A percentile compares a stretch with the other conserved stretches of the same genome.
phyloP scores from a whole-genome alignment of 1,140 invertebrate species.

The Streblospio benedicti region DNA sequence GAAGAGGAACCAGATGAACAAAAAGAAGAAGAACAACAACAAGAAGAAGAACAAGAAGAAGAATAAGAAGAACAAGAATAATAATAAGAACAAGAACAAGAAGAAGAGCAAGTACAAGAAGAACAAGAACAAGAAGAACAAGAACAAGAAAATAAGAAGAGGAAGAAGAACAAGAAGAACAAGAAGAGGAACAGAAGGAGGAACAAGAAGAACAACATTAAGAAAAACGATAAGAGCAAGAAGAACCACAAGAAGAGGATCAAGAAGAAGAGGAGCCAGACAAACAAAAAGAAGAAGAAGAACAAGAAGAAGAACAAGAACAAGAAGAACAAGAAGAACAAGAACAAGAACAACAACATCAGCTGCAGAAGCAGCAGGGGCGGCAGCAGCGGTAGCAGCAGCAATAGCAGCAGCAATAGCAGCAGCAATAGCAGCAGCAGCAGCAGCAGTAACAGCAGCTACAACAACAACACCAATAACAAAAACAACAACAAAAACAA shows the following conservation, averaged over 20 bases:
- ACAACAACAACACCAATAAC: too few species aligned
- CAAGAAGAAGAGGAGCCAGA: constrained; percentile 5
- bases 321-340: too few species aligned
- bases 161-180: constrained; percentile 5
- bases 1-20: constrained; percentile 4
- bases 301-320: too few species aligned
- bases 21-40: constrained; percentile 1
- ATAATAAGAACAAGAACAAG: constrained; percentile 2
- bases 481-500: too few species aligned
- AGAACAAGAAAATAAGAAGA: background rate
- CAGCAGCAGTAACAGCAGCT: too few species aligned
- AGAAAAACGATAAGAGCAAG: constrained; percentile 2
- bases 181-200: background rate
- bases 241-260: background rate
- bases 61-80: background rate
- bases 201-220: too few species aligned
- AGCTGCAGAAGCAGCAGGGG: too few species aligned
- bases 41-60: constrained; percentile 8
- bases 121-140: background rate
- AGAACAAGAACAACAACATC: too few species aligned
- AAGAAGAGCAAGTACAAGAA: background rate
- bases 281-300: too few species aligned
- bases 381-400: too few species aligned
- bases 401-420: too few species aligned
- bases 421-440: too few species aligned